Conservation (phyloP, 2,888 invertebrate genomes). For the Mongoloraphidia duomilia region DNA sequence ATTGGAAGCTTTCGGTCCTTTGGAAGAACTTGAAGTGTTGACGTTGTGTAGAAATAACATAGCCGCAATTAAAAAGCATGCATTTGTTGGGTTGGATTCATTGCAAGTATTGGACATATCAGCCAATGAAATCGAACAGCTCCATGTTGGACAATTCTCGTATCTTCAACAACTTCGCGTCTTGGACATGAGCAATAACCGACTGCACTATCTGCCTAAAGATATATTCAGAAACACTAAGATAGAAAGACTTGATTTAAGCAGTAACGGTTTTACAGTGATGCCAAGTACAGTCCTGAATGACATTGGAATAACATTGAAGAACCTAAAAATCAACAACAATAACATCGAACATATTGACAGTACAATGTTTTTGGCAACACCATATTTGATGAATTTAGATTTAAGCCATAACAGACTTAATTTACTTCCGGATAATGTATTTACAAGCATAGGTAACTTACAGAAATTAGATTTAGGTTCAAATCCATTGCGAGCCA, state of each 20-base stretch:
- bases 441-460: slow-evolving; percentile 67
- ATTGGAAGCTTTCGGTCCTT: slow-evolving; percentile 58
- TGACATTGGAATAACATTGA: slow-evolving; percentile 64
- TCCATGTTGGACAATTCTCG: slow-evolving; percentile 68
- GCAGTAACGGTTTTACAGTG: slow-evolving; percentile 62
- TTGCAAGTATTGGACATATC: slow-evolving; percentile 69
- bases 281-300: slow-evolving; percentile 65
- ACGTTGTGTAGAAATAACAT: slow-evolving; percentile 63
- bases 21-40: slow-evolving; percentile 55
- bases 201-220: slow-evolving; percentile 55
- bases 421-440: slow-evolving; percentile 75
- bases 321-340: slow-evolving; percentile 61
- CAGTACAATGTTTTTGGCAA: slow-evolving; percentile 72
- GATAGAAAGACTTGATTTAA: slow-evolving; percentile 66
- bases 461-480: slow-evolving; percentile 68
- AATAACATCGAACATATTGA: slow-evolving; percentile 78
- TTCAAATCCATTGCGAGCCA: slow-evolving; percentile 66
- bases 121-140: slow-evolving; percentile 56
- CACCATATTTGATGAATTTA: slow-evolving; percentile 61
- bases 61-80: slow-evolving; percentile 52
- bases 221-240: slow-evolving; percentile 69
- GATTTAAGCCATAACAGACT: slow-evolving; percentile 69
- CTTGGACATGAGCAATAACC: slow-evolving; percentile 57
- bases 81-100: slow-evolving; percentile 59
- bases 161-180: slow-evolving; percentile 60